Percentiles rank a stretch among this genome's conserved stretches.
phyloP scores from a whole-genome alignment of 2,113 vertebrate genomes.

The Saiga tatarica region DNA sequence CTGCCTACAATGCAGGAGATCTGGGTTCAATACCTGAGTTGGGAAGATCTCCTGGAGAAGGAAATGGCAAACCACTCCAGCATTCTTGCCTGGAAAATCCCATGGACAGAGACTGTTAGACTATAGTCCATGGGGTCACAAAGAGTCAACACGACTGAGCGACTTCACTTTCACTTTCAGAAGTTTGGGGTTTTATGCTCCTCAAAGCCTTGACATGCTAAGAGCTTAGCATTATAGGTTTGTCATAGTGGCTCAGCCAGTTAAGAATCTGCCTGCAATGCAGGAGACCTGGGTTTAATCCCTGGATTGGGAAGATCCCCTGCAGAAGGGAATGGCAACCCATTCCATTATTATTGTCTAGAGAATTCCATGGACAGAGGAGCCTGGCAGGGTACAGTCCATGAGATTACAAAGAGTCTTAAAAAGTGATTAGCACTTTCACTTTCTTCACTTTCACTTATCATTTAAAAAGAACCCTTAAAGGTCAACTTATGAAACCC shows the following conservation, averaged over 20 bases:
- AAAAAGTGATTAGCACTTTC: neutral
- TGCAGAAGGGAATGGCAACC: neutral
- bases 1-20: neutral
- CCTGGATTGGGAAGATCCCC: neutral
- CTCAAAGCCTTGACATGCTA: neutral
- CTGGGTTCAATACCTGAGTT: neutral
- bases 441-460: neutral
- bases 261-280: neutral
- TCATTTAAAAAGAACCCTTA: neutral
- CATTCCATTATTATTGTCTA: neutral
- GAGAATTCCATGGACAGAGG: neutral
- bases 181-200: neutral
- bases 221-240: neutral
- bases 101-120: neutral
- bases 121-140: rapidly evolving
- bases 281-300: neutral
- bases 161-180: neutral
- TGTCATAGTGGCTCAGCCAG: neutral
- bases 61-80: neutral
- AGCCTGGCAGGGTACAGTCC: neutral
- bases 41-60: neutral
- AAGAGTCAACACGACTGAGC: neutral
- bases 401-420: neutral
- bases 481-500: neutral
- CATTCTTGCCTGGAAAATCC: neutral